These are phyloP conservation scores for Zoroaster sp. DNA, from an alignment of 53 echinoderm and acorn worm species.

Conservation along the genomic window DNA sequence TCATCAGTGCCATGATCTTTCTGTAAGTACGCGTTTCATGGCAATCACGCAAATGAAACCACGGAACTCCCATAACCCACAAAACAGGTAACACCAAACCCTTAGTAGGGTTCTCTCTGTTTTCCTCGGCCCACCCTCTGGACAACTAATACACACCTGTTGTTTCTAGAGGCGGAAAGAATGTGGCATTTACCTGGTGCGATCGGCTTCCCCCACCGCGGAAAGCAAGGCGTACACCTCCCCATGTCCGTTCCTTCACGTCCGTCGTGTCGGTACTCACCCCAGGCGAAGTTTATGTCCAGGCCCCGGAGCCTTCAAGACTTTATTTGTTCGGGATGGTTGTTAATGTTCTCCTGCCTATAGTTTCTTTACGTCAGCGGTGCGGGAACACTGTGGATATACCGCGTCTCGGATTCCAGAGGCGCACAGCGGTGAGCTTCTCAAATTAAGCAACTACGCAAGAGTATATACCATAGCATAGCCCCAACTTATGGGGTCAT, in stretches of 20 bases:
- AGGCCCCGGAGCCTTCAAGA: background rate
- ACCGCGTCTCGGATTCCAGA: background rate
- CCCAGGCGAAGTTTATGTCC: constrained; percentile 2
- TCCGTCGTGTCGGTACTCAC: constrained; percentile 4
- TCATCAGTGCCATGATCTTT: background rate
- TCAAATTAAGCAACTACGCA: background rate
- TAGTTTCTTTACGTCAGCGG: constrained; percentile 21
- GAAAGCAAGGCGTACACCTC: constrained; percentile 31
- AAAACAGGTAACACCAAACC: background rate
- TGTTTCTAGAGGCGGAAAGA: background rate
- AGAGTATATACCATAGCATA: background rate
- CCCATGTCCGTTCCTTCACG: constrained; percentile 53
- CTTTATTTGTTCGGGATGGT: background rate
- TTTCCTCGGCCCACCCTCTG: background rate
- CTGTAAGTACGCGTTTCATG: background rate
- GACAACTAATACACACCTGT: constrained; percentile 15
- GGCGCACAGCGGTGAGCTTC: background rate
- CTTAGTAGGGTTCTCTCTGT: background rate
- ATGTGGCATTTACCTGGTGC: constrained; percentile 40
- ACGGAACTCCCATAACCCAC: background rate
- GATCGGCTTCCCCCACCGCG: constrained; percentile 25
- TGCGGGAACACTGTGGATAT: background rate
- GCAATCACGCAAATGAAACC: background rate
- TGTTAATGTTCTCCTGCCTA: background rate
- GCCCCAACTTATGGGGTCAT: constrained; percentile 11